Conservation (phyloP, 2,888 invertebrate genomes). For the Hypercompe scribonia region DNA sequence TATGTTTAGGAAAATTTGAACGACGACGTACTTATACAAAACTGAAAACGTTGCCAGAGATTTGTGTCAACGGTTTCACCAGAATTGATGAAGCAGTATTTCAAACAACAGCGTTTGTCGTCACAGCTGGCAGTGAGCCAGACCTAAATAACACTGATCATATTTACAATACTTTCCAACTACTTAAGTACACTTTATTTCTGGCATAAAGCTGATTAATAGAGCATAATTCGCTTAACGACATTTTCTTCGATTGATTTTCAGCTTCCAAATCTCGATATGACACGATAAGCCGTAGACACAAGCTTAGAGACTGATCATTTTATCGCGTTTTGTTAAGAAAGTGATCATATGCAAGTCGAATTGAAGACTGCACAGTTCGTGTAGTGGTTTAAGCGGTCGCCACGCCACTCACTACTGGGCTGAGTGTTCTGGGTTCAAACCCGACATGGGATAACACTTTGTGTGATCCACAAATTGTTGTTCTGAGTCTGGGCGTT, state of each 20-base stretch:
- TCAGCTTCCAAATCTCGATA: constrained; percentile 13
- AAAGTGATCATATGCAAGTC: too few species aligned
- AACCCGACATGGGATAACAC: too few species aligned
- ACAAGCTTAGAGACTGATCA: not conserved
- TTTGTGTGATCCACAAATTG: too few species aligned
- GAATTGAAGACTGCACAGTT: too few species aligned
- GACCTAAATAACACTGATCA: constrained; percentile 60
- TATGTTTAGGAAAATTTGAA: constrained; percentile 26
- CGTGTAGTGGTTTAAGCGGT: too few species aligned
- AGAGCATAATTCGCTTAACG: constrained; percentile 9
- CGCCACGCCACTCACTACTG: too few species aligned
- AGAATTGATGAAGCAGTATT: constrained; percentile 64
- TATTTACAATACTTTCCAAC: constrained; percentile 48
- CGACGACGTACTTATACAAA: constrained; percentile 26
- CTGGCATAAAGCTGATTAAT: constrained; percentile 10
- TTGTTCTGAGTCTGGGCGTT: too few species aligned
- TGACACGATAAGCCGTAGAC: constrained; percentile 7
- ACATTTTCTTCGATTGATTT: constrained; percentile 4
- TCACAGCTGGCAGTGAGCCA: constrained; percentile 67
- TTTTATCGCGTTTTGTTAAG: not conserved
- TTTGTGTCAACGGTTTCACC: constrained; percentile 58
- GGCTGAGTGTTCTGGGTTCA: too few species aligned
- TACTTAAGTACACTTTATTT: constrained; percentile 18
- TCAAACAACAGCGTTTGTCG: constrained; percentile 55
- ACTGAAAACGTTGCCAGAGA: constrained; percentile 48